Base-by-base conservation (phyloP, 2,113 vertebrate species). In the Plectropomus leopardus region DNA sequence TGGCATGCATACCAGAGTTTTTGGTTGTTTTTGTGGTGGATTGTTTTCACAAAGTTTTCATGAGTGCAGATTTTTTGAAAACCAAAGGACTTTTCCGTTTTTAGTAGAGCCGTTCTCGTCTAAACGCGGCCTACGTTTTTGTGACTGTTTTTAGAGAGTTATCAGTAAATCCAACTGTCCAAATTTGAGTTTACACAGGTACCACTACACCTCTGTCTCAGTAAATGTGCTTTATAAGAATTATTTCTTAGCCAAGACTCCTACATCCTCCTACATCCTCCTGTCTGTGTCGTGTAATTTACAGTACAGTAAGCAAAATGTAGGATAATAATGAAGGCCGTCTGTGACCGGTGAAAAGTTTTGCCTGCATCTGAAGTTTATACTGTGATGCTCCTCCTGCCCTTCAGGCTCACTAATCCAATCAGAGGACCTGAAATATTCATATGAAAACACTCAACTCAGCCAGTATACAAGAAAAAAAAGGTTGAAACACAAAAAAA, bases 381-480 rank as follows among this genome's bases (percentile, higher is more conserved):
- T 7, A 23, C 9, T 9, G n/a, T 34, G 36, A 40, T 61, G 1
- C 34, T 40, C 19, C 40, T 10, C 13, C 24, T 0, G 7, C 21
- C n/a, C 51, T 26, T 76, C 16, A 47, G 26, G 19, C 21, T 14
- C 53, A 4, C 36, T 80, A n/a, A 19, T 77, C 30, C 40, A 42
- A 74, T 80, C 53, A 78, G 30, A 75, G 4, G 75, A 44, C 11
- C 54, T 78, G 54, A 78, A 81, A 74, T 70, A 81, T 51, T 65
- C 50, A 70, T 50, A 73, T 19, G 0, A 34, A 63, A 74, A 78
- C 69, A 50, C 45, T 78, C 54, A 48, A 71, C 53, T 42, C 15
- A 26, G 54, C 32, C 47, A 14, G 30, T 44, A n/a, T 64, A 15
- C n/a, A 40, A 40, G 36, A 9, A 0, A 36, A 36, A 74, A 80